These are phyloP conservation scores for Danio choprae DNA, from an alignment of 2,797 vertebrate species.

Conservation along the genomic window DNA sequence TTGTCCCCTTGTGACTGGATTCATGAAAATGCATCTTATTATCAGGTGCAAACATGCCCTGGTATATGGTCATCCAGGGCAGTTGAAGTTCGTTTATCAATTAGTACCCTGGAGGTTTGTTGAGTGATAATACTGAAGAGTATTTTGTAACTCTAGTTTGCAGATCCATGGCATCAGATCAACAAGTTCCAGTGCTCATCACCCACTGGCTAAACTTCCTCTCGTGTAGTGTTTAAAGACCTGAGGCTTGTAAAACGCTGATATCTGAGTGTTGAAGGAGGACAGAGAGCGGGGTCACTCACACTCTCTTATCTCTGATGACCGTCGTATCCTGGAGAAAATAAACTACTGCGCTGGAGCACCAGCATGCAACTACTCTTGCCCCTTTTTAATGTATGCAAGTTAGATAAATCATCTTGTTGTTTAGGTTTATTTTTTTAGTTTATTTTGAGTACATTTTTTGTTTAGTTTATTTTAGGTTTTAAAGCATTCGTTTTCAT, in stretches of 20 bases:
- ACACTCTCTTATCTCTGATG: constrained; percentile 55
- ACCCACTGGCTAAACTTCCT: neutral
- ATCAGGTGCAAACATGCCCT: no score
- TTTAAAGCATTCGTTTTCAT: neutral
- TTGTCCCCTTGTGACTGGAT: no score
- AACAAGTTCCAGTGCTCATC: constrained; percentile 6
- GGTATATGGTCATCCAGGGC: neutral
- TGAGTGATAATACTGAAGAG: neutral
- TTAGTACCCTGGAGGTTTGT: constrained; percentile 24
- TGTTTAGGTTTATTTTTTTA: neutral
- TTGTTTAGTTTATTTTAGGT: no score
- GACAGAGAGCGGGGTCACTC: constrained; percentile 32
- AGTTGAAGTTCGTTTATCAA: constrained; percentile 9
- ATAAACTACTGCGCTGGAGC: neutral
- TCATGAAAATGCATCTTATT: no score
- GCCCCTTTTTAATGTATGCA: neutral
- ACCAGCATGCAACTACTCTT: neutral
- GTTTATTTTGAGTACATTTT: no score
- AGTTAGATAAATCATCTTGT: neutral
- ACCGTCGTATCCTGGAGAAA: constrained; percentile 26
- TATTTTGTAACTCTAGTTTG: neutral
- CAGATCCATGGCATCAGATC: constrained; percentile 22
- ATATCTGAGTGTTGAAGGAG: constrained; percentile 50
- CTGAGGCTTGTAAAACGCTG: constrained; percentile 32
- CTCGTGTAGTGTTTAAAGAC: constrained; percentile 17